These are phyloP conservation scores for Platycheirus rosarum DNA, from an alignment of 2,888 invertebrate species.

Conservation along the genomic window DNA sequence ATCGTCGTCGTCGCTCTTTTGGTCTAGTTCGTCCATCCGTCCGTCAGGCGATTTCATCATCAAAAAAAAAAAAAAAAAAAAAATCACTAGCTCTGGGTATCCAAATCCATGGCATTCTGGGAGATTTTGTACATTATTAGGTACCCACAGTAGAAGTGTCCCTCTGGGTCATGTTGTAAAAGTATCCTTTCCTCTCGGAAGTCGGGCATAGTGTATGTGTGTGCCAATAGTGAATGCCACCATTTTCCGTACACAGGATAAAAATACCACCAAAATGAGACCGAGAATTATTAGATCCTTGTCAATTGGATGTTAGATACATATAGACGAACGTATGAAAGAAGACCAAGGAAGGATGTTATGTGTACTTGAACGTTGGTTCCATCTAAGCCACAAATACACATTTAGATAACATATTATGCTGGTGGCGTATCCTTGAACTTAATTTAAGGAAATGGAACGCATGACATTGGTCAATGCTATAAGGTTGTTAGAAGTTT, in stretches of 20 bases:
- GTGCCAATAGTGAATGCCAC: conserved; percentile 20
- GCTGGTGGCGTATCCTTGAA: conserved; percentile 49
- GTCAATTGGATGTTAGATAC: conserved; percentile 24
- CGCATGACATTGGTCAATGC: conserved; percentile 47
- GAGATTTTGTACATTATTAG: background rate
- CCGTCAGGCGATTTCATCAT: background rate
- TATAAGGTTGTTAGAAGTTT: conserved; percentile 26
- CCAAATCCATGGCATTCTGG: background rate
- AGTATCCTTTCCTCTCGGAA: conserved; percentile 22
- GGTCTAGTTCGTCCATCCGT: background rate
- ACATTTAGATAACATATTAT: conserved; percentile 16
- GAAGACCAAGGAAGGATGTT: too few relatives aligned
- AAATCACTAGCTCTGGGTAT: background rate
- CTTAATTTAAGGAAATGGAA: conserved; percentile 33
- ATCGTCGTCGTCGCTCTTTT: conserved; percentile 2
- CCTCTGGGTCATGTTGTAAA: conserved; percentile 21
- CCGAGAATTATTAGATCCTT: conserved; percentile 65
- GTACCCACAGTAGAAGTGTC: background rate
- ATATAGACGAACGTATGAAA: too few relatives aligned
- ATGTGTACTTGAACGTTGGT: conserved; percentile 19
- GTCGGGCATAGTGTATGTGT: conserved; percentile 14
- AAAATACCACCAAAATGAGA: conserved; percentile 46
- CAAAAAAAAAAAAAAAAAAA: conserved; percentile 1
- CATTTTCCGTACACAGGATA: conserved; percentile 16
- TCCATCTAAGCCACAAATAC: conserved; percentile 15